A percentile compares a stretch with the other conserved stretches of the same genome.
Evolutionary conservation across 2,888 invertebrate species (phyloP).

Genomic region (Neuroscelio doddi): DNA sequence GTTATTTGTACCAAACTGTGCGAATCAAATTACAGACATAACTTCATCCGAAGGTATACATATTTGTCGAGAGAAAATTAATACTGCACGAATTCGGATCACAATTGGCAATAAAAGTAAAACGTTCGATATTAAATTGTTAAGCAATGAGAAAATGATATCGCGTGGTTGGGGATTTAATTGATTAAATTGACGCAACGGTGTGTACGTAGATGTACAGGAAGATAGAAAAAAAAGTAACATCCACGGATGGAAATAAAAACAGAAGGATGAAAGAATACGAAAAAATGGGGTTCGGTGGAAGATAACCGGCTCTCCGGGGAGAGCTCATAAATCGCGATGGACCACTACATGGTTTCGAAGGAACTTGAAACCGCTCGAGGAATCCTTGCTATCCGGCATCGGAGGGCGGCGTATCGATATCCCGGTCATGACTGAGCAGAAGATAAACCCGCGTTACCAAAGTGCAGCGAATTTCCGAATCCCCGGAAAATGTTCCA

Average conservation of each 20-base stretch:
- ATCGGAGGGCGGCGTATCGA: constrained; percentile 20
- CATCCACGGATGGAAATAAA: constrained; percentile 7
- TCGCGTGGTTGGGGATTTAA: too few species aligned
- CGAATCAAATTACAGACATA: too few species aligned
- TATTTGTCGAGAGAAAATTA: neutral
- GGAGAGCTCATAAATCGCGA: constrained; percentile 68
- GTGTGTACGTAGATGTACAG: neutral
- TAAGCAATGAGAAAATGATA: too few species aligned
- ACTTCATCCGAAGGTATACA: neutral
- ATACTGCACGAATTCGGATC: too few species aligned
- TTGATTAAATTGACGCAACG: neutral
- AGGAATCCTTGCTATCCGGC: constrained; percentile 29
- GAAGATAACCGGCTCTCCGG: constrained; percentile 66
- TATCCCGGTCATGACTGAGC: constrained; percentile 23
- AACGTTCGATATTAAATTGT: too few species aligned
- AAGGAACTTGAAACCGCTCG: constrained; percentile 32
- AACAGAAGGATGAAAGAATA: constrained; percentile 1
- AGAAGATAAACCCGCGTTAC: constrained; percentile 1
- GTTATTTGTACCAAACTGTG: too few species aligned
- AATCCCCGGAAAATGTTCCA: neutral
- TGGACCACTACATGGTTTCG: constrained; percentile 19
- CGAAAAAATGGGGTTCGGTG: constrained; percentile 64
- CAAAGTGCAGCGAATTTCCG: neutral
- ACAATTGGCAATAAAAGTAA: too few species aligned
- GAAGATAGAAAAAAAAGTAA: too few species aligned